phyloP scores from a whole-genome alignment of 2,113 vertebrate species.

The Apistogramma diplotaenia region DNA sequence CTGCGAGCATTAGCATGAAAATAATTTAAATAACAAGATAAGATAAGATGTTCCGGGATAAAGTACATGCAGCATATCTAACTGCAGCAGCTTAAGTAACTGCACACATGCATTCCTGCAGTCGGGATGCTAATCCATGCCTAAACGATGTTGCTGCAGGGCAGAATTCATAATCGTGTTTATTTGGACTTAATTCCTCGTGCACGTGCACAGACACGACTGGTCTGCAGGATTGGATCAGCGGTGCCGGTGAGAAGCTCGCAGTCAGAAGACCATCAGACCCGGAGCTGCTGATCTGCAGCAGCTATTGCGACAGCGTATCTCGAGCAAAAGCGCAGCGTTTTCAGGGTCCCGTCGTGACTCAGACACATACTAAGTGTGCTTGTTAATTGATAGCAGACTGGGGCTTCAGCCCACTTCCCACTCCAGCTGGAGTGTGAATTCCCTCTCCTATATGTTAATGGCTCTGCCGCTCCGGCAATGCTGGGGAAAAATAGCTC shows the following conservation, averaged over 20 bases:
- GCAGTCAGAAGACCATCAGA: background rate
- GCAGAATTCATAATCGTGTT: constrained; percentile 63
- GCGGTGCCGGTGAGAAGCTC: constrained; percentile 1
- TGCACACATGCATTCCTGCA: constrained; percentile 36
- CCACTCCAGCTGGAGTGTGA: constrained; percentile 68
- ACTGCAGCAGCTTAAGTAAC: constrained; percentile 57
- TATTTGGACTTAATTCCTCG: constrained; percentile 58
- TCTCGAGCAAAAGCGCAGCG: constrained; percentile 21
- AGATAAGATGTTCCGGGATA: constrained; percentile 49
- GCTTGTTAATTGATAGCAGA: constrained; percentile 73
- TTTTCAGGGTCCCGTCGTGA: constrained; percentile 49
- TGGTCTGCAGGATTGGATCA: background rate
- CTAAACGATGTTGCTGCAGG: constrained; percentile 58
- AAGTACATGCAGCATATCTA: constrained; percentile 35
- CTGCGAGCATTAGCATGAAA: constrained; percentile 23
- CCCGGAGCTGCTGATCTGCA: background rate
- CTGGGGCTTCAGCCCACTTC: constrained; percentile 55
- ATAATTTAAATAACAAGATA: constrained; percentile 49
- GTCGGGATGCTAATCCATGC: constrained; percentile 57
- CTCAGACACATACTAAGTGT: constrained; percentile 67
- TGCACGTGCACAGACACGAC: constrained; percentile 21
- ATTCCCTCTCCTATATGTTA: constrained; percentile 73
- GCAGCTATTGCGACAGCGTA: constrained; percentile 15
- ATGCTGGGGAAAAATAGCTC: constrained; percentile 32
- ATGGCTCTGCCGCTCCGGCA: constrained; percentile 38